These are phyloP conservation scores for Pelmatolapia mariae DNA, from an alignment of 2,113 vertebrate genomes.

Conservation along the genomic window DNA sequence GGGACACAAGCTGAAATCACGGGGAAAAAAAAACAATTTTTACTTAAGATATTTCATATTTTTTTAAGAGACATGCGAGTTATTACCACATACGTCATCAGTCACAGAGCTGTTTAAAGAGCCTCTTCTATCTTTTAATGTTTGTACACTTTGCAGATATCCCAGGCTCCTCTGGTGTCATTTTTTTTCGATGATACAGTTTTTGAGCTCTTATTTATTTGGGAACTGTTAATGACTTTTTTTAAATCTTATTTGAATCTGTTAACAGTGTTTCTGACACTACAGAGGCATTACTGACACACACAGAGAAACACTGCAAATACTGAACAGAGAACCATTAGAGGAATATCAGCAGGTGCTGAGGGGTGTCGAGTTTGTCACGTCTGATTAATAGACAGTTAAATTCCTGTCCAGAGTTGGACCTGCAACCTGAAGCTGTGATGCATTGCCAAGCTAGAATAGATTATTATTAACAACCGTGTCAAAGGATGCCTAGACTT, in stretches of 20 bases:
- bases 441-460: background rate
- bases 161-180: conserved; percentile 79
- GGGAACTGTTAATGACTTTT: background rate
- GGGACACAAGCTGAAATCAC: conserved; percentile 84
- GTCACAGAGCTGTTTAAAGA: conserved; percentile 58
- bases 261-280: background rate
- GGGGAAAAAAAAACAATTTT: conserved; percentile 36
- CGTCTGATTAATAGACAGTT: background rate
- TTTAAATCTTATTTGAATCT: conserved; percentile 52
- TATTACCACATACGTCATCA: conserved; percentile 20
- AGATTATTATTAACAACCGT: background rate
- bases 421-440: background rate
- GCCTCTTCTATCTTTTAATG: conserved; percentile 82
- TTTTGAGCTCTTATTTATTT: background rate
- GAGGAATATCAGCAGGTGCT: background rate
- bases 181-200: background rate
- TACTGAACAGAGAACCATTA: background rate
- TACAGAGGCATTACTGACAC: background rate
- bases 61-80: conserved; percentile 84
- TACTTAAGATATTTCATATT: conserved; percentile 61
- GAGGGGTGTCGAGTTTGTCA: background rate
- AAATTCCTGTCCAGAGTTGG: background rate
- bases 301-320: background rate
- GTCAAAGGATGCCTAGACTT: background rate
- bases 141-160: conserved; percentile 83